Base-by-base conservation (phyloP, 2,888 invertebrate genomes). In the Drosophila pegasa region DNA sequence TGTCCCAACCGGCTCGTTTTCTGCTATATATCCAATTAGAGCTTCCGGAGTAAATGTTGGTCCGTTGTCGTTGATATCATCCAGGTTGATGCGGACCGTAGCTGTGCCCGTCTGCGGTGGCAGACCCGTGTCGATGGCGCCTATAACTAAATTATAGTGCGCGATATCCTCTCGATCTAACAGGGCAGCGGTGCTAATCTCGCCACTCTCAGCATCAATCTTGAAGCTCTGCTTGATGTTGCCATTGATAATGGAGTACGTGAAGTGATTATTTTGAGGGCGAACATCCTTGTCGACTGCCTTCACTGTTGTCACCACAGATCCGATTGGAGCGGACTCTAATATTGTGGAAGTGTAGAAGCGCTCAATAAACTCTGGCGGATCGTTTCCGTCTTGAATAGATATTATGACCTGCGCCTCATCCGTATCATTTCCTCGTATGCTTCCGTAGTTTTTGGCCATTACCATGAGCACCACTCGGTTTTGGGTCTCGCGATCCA, bases 301-400 rank as follows among this genome's bases (percentile, higher is more conserved):
- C 90, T 96, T 95, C 0, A 98, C 97, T 33, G 94, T 94, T 35
- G 95, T 91, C 0, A 98, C 95, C 89, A 94, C 94, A 10, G 96
- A 95, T 0, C 97, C 98, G 10, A 95, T 92, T 0, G 92, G 87
- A 0, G 95, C 96, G 20, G 96, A 97, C 93, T 99, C 98, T 1
- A 96, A 95, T 22, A 98, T 94, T 67, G 94, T 94, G 0, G 96
- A 94, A 87, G 96, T 95, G 90, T 98, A 98, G 20, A 94, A 90
- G 51, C 94, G 94, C 85, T 96, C 94, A n/a, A 95, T 92, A 91
- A 99, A 99, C 91, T 97, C 97, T 0, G 98, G 98, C 0, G 98
- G 98, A 93, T 98, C 98, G 90, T 98, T 98, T 20, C 98, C 98
- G 91, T 98, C 98, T 93, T 98, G 97, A 71, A 99, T 97, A 0